Percentiles rank a stretch among this genome's conserved stretches.
phyloP scores from a whole-genome alignment of 64 coral and sea anemone genomes.

The Montipora capricornis region DNA sequence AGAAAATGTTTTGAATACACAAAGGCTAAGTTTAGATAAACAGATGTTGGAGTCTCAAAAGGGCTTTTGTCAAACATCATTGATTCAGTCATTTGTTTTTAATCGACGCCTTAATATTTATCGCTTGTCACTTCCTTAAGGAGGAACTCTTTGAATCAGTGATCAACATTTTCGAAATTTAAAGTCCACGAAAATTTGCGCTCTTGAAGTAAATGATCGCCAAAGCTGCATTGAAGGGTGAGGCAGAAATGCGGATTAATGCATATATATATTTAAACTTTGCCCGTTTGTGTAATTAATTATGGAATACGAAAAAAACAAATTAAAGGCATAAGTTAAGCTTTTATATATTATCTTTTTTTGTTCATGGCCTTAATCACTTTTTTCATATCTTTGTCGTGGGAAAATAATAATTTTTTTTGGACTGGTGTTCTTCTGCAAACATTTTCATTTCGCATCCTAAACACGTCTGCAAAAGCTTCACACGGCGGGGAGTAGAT shows the following conservation, averaged over 20 bases:
- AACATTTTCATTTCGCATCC: constrained; percentile 31
- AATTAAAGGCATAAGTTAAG: not conserved
- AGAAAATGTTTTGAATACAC: constrained; percentile 8
- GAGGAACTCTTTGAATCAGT: not conserved
- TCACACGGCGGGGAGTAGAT: not conserved
- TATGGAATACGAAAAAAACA: not conserved
- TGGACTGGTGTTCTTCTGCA: constrained; percentile 14
- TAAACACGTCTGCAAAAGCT: constrained; percentile 6
- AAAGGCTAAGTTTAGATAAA: constrained; percentile 45
- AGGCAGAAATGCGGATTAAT: too few relatives aligned
- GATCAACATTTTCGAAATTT: not conserved
- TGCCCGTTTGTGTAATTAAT: not conserved
- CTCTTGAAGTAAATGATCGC: not conserved
- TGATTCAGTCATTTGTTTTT: not conserved
- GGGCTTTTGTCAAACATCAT: constrained; percentile 12
- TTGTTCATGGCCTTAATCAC: not conserved
- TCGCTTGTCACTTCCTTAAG: not conserved
- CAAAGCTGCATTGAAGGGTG: too few relatives aligned
- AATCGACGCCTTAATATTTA: constrained; percentile 22
- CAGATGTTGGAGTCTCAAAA: constrained; percentile 24
- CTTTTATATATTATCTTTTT: not conserved
- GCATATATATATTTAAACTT: not conserved
- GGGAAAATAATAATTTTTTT: not conserved
- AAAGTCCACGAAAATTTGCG: not conserved
- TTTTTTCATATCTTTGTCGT: not conserved